phyloP scores from a whole-genome alignment of 2,888 invertebrate species.

The Eudemis profundana region DNA sequence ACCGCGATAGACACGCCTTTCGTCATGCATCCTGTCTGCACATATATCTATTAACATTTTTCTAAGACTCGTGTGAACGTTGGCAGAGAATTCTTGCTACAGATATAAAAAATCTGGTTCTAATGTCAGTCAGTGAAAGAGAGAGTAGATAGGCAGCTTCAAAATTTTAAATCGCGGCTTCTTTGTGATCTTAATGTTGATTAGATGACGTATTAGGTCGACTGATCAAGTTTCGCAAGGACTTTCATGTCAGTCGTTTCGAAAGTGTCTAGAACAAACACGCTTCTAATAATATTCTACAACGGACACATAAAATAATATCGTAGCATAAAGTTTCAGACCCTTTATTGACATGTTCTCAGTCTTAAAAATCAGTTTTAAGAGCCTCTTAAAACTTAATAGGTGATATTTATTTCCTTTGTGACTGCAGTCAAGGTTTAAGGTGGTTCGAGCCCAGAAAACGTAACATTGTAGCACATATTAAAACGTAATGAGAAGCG shows the following conservation, averaged over 20 bases:
- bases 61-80: conserved; percentile 47
- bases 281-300: background rate
- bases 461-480: conserved; percentile 47
- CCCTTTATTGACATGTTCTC: conserved; percentile 47
- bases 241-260: background rate
- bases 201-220: conserved; percentile 2
- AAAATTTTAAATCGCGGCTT: background rate
- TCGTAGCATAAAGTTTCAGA: conserved; percentile 6
- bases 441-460: conserved; percentile 36
- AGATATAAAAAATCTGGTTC: conserved; percentile 15
- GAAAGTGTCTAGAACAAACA: background rate
- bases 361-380: conserved; percentile 44
- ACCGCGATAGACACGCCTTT: conserved; percentile 68
- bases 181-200: conserved; percentile 9
- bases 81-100: conserved; percentile 7
- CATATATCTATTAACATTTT: conserved; percentile 47
- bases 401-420: conserved; percentile 42
- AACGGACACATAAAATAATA: conserved; percentile 19
- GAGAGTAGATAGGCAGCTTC: background rate
- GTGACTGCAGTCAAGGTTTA: conserved; percentile 29
- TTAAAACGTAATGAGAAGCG: conserved; percentile 46
- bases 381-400: conserved; percentile 37
- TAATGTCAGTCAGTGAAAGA: conserved; percentile 26
- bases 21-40: conserved; percentile 73
- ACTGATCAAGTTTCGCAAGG: conserved; percentile 13